Percentiles rank a stretch among this genome's conserved stretches.
phyloP scores from a whole-genome alignment of 92 coral and sea anemone genomes.

The Palythoa heliodiscus region DNA sequence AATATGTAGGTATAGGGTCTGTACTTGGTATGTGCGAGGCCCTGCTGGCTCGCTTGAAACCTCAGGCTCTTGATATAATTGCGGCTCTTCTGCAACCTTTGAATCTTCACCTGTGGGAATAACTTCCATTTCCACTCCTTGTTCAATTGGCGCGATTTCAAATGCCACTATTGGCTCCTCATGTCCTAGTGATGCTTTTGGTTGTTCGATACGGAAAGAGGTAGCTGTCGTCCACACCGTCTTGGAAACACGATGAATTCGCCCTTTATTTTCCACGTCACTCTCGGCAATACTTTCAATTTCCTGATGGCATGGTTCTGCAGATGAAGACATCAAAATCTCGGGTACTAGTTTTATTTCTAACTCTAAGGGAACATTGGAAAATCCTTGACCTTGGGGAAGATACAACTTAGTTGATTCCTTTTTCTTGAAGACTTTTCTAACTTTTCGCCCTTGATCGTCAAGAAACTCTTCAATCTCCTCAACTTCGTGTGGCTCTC shows the following conservation, averaged over 20 bases:
- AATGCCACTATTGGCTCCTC: constrained; percentile 8
- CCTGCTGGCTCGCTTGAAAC: constrained; percentile 20
- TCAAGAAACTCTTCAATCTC: constrained; percentile 55
- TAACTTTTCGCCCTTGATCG: constrained; percentile 36
- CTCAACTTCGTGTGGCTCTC: constrained; percentile 27
- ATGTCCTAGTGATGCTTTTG: neutral
- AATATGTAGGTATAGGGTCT: constrained; percentile 66
- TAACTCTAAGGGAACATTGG: constrained; percentile 30
- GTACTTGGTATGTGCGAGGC: constrained; percentile 50
- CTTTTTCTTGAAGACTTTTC: constrained; percentile 3
- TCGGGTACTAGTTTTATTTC: constrained; percentile 32
- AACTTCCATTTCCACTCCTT: constrained; percentile 23
- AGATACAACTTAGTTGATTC: constrained; percentile 26
- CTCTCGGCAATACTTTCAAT: neutral
- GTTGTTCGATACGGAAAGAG: constrained; percentile 14
- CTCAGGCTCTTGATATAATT: constrained; percentile 41
- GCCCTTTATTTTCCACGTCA: constrained; percentile 10
- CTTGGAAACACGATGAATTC: constrained; percentile 22
- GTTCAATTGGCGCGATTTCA: constrained; percentile 30
- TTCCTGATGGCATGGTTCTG: neutral
- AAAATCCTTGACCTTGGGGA: neutral
- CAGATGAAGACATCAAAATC: neutral
- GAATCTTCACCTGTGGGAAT: constrained; percentile 30
- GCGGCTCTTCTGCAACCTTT: constrained; percentile 44
- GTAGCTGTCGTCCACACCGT: constrained; percentile 29